Evolutionary conservation across 2,113 vertebrate genomes (phyloP), one percentile per base, ranked within the genome.

Genomic region (Pangasianodon gigas): DNA sequence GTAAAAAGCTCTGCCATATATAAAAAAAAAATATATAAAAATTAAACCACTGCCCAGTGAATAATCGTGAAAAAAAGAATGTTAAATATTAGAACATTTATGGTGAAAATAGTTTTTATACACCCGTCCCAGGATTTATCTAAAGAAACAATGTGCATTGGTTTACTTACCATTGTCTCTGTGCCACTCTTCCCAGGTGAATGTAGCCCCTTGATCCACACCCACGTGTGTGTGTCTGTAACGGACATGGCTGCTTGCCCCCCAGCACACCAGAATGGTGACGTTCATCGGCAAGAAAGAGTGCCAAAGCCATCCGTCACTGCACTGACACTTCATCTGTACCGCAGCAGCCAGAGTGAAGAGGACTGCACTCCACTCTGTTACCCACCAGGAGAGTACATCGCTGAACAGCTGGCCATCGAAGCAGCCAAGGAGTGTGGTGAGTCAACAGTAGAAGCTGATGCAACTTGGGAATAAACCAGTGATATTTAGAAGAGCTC

Each of bases 371-470:
- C 95, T 62, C 93, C 92, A 41, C 95, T 99, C 87, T 95, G 93
- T 0, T 98, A 97, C 94, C 96, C 97, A 87, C 80, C 94, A 52
- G 98, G 97, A 82, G 96, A 98, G 16, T 97, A 98, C 58, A 92
- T 97, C 80, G 97, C 96, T 18, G 98, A 99, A 94, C 97, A 99
- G 88, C 96, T 99, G 90, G 98, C 98, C 56, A 79, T 97, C 88
- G 92, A 94, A 87, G 97, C 97, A 89, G 98, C 98, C 87, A 98
- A 97, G 96, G 96, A 97, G 29, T 98, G 97, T 87, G 97, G 98
- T 99, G 93, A 97, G 97, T 96, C 46, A 44, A 87, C 74, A 54
- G 87, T 85, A 0, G 3, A 88, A 44, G 74, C 6, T 16, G n/a
- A 13, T 69, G 16, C 19, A 69, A 85, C 51, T 89, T 56, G 71